Conservation (phyloP, 2,888 invertebrate genomes). For the Ophioninae sp. region DNA sequence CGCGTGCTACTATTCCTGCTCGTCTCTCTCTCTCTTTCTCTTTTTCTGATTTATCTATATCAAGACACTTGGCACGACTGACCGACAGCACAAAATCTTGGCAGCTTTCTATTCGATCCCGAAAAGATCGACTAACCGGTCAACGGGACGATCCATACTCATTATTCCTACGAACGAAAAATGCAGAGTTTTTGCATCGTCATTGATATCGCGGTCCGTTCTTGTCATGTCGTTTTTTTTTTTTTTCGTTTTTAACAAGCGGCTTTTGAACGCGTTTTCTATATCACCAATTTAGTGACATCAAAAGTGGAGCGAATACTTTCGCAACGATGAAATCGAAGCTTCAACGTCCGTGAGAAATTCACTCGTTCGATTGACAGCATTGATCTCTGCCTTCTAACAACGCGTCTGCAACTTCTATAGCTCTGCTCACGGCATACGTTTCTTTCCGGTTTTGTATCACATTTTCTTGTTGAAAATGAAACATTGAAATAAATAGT, state of each 20-base stretch:
- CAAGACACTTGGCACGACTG: constrained; percentile 30
- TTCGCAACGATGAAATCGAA: constrained; percentile 2
- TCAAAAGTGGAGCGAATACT: background rate
- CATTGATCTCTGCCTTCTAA: background rate
- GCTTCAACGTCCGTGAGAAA: background rate
- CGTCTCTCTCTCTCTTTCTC: constrained; percentile 11
- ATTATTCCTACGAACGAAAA: background rate
- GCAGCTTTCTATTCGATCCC: constrained; percentile 46
- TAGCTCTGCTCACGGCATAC: background rate
- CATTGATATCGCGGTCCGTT: background rate
- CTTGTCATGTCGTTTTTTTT: background rate
- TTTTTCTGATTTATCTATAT: constrained; percentile 51
- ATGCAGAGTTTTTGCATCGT: background rate
- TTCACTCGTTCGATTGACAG: background rate
- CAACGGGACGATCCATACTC: background rate
- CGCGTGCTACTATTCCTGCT: constrained; percentile 55
- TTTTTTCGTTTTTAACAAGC: background rate
- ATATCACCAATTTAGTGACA: background rate
- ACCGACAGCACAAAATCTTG: constrained; percentile 26
- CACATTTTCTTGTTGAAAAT: background rate
- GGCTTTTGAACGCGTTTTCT: background rate
- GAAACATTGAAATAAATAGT: background rate
- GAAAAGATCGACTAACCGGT: constrained; percentile 14
- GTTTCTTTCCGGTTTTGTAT: background rate
- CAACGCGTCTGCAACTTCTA: background rate